Evolutionary conservation across 1,140 invertebrate genomes (phyloP), one percentile per base, ranked within the genome.

Genomic region (Tetramorium alpestre): DNA sequence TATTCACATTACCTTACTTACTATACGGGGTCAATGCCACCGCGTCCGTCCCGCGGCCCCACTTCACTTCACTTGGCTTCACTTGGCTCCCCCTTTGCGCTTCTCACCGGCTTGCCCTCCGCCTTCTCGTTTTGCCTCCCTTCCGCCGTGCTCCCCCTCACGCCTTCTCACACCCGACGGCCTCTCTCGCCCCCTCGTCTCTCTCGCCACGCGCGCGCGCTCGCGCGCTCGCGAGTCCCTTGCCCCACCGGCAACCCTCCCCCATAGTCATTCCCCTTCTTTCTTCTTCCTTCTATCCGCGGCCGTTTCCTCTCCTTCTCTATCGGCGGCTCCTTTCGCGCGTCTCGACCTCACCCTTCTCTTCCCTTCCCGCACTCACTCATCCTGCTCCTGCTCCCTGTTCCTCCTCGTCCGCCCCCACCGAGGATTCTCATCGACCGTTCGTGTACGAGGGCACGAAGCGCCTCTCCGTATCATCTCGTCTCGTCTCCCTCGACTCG

Each of bases 11-110:
- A 93, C 92, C 89, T 93, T 92, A 93, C 92, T 93, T 93, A 93
- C 92, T 93, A 93, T 94, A 94, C 93, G 93, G 89, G 93, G 93
- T 94, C 93, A 94, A 94, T 94, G 93, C 93, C 93, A 94, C 89
- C 87, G 93, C 92, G 88, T 92, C 92, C 93, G 89, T 91, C 90
- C 91, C 91, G 91, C 90, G 88, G 91, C 92, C 90, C 90, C 93
- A 92, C 93, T 93, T 93, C 92, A 91, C 93, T 93, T 93, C 87
- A 89, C 89, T 91, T 87, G 86, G 89, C 92, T 92, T 87, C 89
- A 85, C 88, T 92, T 88, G 69, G 56, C 64, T 86, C 85, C 75
- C 87, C 65, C 89, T 75, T 82, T 49, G 44, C 87, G 18, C 64
- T 89, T 75, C 85, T 91, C 65, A 62, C 87, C 81, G 78, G 76